Evolutionary conservation across 2,797 vertebrate species (phyloP).

Genomic region (Sciurus carolinensis): DNA sequence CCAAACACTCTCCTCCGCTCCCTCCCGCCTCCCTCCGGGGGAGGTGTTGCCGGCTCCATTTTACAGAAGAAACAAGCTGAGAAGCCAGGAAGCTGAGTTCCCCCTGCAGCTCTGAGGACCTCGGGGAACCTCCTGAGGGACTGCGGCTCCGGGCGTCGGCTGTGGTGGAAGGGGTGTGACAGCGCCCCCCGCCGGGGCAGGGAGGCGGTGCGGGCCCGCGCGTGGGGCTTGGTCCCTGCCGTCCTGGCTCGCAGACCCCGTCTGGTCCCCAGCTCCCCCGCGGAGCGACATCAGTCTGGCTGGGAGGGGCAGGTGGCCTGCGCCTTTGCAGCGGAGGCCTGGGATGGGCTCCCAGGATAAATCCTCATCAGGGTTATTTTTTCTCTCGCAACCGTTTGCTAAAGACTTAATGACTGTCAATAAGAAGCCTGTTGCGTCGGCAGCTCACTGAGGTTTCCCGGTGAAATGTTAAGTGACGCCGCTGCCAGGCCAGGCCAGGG

Average conservation of each 20-base stretch:
- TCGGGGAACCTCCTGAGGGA: neutral
- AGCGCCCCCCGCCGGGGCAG: neutral
- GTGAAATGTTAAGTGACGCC: neutral
- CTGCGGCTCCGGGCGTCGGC: no score
- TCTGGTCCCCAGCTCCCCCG: neutral
- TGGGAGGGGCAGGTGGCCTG: accelerated
- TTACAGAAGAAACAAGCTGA: neutral
- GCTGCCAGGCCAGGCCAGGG: neutral
- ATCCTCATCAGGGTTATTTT: constrained; percentile 53
- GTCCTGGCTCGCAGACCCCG: no score
- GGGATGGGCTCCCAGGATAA: constrained; percentile 43
- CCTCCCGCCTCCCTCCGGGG: neutral
- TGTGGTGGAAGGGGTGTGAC: neutral
- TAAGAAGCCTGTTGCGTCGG: constrained; percentile 71
- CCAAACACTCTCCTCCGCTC: constrained; percentile 43
- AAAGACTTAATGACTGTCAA: constrained; percentile 73
- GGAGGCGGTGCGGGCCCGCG: neutral
- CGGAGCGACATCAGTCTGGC: neutral
- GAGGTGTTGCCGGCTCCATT: neutral
- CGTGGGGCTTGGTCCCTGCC: neutral
- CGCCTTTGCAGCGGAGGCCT: neutral
- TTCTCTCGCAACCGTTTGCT: constrained; percentile 65
- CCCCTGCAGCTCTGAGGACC: neutral
- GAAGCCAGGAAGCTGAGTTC: neutral
- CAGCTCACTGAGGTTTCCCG: neutral